These are phyloP conservation scores for Tineola bisselliella DNA, from an alignment of 2,888 invertebrate species.

Conservation along the genomic window DNA sequence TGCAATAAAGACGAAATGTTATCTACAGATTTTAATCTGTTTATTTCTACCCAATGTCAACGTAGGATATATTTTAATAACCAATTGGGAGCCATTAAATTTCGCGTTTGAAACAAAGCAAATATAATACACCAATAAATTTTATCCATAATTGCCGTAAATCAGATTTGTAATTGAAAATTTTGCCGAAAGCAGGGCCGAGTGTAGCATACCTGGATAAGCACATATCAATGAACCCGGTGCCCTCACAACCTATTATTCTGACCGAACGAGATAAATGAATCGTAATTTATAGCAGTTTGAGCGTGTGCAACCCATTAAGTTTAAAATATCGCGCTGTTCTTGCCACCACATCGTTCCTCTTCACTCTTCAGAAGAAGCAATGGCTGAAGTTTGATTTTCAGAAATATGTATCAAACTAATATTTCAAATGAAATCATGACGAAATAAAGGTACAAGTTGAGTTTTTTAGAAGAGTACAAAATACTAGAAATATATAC, in stretches of 20 bases:
- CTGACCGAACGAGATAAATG: conserved; percentile 48
- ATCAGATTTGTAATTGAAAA: background rate
- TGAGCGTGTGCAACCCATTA: conserved; percentile 46
- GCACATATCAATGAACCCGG: conserved; percentile 10
- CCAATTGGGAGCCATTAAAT: background rate
- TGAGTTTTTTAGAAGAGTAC: too few relatives aligned
- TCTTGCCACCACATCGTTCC: conserved; percentile 26
- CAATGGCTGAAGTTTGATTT: too few relatives aligned
- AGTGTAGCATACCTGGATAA: background rate
- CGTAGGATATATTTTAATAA: background rate
- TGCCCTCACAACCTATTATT: conserved; percentile 34
- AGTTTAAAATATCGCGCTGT: conserved; percentile 51
- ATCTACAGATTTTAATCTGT: background rate
- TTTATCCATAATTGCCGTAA: background rate
- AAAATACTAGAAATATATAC: too few relatives aligned
- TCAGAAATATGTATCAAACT: too few relatives aligned
- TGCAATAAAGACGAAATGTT: too few relatives aligned
- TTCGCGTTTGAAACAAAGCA: background rate
- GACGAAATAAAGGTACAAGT: too few relatives aligned
- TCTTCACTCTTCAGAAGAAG: background rate
- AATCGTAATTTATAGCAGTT: conserved; percentile 52
- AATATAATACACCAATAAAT: background rate
- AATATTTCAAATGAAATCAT: too few relatives aligned
- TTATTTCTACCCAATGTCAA: background rate
- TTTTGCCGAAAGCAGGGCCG: background rate